phyloP scores from a whole-genome alignment of 2,888 invertebrate species.

The Petrolisthes manimaculis region DNA sequence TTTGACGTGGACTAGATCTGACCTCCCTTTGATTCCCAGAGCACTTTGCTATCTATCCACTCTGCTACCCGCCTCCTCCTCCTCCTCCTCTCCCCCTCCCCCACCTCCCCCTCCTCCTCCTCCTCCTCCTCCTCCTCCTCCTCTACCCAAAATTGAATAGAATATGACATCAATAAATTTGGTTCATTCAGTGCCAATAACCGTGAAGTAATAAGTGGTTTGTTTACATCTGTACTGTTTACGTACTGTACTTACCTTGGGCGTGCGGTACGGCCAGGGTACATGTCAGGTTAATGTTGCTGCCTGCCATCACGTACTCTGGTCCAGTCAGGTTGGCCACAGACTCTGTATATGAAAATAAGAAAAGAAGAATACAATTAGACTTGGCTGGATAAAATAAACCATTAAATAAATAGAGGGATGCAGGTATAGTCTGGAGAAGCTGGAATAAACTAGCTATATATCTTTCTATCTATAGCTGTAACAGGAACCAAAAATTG shows the following conservation, averaged over 20 bases:
- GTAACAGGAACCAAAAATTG: no score
- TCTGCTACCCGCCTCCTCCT: neutral
- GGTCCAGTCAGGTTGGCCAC: neutral
- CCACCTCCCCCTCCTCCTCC: neutral
- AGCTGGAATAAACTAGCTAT: no score
- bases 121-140: neutral
- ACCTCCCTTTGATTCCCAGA: no score
- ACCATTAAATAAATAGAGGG: no score
- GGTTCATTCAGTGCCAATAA: no score
- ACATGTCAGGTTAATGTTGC: constrained; percentile 1
- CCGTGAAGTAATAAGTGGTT: no score
- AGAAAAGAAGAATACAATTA: neutral
- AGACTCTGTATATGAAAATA: neutral
- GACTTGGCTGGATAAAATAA: no score
- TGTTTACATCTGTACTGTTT: no score
- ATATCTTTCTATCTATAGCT: no score
- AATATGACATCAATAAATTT: no score
- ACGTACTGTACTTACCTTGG: neutral
- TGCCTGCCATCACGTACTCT: constrained; percentile 9
- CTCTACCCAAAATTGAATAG: neutral
- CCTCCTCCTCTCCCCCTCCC: neutral
- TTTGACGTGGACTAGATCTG: no score
- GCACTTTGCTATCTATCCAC: neutral
- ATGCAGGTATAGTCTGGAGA: no score
- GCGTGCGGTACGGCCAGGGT: neutral